Base-by-base conservation (phyloP, 92 coral and sea anemone genomes). In the Micromussa lordhowensis region DNA sequence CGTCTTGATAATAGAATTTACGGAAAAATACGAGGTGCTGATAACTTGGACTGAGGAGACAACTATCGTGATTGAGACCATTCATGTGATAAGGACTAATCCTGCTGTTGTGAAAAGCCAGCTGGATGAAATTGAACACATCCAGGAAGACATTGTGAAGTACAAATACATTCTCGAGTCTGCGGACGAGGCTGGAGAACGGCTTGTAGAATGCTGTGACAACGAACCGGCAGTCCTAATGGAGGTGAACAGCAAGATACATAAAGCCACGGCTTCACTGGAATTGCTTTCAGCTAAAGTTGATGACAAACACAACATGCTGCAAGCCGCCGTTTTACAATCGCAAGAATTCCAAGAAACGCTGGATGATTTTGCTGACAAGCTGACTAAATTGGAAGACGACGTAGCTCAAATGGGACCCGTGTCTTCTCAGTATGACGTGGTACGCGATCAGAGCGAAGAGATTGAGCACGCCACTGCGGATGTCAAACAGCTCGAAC, bases 401-500 rank as follows among this genome's bases (percentile, higher is more conserved):
- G 90, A 89, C 58, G 84, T 92, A 32, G 89, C 92, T 28, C 83
- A 89, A 57, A 88, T 93, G 93, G 82, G 85, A 44, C 98, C 98
- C 16, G 94, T 97, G 36, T 96, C 98, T 26, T 91, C 98, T 2
- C 95, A 91, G 44, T 97, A 96, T 55, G 94, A 94, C 40, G 91
- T 86, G 69, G 78, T 96, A 34, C 96, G 96, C 68, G 95, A 92
- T 12, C 99, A 97, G 82, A 93, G 92, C 61, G 93, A 94, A 48
- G 95, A 91, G 26, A 81, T 92, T 1, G 98, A 94, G 63, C 93
- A 96, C 78, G 94, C 93, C 11, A 51, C 83, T 21, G 93, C 88
- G n/a, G 97, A 95, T 73, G 89, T 94, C 83, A 96, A 90, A 78
- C 98, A 93, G 59, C 98, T 96, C 10, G 98, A 97, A 73, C 99